A percentile compares a stretch with the other conserved stretches of the same genome.
Conservation (phyloP, 1,140 invertebrate genomes). For the Lasioglossum baleicum region DNA sequence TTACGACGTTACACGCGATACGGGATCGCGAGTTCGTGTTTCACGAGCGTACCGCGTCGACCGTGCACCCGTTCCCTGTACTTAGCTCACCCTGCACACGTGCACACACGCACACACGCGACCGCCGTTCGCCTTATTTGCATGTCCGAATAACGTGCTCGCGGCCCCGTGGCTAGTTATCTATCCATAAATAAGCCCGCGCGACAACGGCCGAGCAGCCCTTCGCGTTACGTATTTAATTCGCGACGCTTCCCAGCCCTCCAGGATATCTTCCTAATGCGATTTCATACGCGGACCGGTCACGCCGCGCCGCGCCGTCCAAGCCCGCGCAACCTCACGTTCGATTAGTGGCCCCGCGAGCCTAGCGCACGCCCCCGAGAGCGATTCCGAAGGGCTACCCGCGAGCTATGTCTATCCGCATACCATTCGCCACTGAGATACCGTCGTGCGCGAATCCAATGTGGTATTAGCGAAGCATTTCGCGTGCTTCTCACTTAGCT, state of each 20-base stretch:
- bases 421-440: background rate
- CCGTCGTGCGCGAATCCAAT: background rate
- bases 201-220: constrained; percentile 26
- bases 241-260: constrained; percentile 16
- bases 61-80: constrained; percentile 51
- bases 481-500: background rate
- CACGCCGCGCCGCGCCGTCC: background rate
- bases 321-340: too few species aligned
- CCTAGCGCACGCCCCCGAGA: background rate
- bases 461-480: background rate
- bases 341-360: constrained; percentile 7
- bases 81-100: constrained; percentile 30
- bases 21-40: constrained; percentile 63
- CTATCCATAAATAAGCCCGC: constrained; percentile 37
- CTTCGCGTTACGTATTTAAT: constrained; percentile 44
- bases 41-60: constrained; percentile 52
- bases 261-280: constrained; percentile 32
- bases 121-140: background rate
- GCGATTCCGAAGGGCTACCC: background rate
- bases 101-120: too few species aligned
- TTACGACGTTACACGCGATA: constrained; percentile 66
- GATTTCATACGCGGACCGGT: constrained; percentile 11
- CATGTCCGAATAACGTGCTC: constrained; percentile 37
- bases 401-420: background rate
- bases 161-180: constrained; percentile 15